A percentile compares a stretch with the other conserved stretches of the same genome.
phyloP scores from a whole-genome alignment of 2,797 vertebrate species.

The Selene dorsalis region DNA sequence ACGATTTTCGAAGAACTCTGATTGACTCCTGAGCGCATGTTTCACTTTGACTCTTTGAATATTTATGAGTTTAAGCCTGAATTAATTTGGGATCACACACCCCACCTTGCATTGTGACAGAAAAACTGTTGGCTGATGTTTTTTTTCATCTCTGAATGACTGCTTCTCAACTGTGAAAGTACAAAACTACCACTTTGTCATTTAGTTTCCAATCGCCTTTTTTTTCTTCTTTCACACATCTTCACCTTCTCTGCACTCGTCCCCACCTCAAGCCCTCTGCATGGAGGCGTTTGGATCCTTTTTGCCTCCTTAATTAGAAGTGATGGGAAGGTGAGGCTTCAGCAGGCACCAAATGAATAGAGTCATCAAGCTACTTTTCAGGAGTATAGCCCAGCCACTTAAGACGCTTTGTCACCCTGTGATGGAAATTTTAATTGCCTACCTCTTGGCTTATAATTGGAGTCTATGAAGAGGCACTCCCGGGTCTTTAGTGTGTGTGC shows the following conservation, averaged over 20 bases:
- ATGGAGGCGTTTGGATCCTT: slow-evolving; percentile 66
- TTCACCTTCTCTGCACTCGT: slow-evolving; percentile 20
- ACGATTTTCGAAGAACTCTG: slow-evolving; percentile 1
- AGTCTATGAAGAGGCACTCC: slow-evolving; percentile 74
- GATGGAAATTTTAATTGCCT: slow-evolving; percentile 84
- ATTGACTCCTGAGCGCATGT: background rate
- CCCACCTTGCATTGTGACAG: background rate
- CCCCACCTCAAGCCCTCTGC: slow-evolving; percentile 51
- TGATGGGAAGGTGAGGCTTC: slow-evolving; percentile 82
- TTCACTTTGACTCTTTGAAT: slow-evolving; percentile 18
- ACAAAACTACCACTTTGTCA: slow-evolving; percentile 41
- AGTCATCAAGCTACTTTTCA: slow-evolving; percentile 84
- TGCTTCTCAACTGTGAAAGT: slow-evolving; percentile 21
- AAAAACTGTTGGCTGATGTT: background rate
- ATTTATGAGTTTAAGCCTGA: slow-evolving; percentile 38
- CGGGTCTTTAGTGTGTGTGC: slow-evolving; percentile 62
- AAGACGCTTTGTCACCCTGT: slow-evolving; percentile 77
- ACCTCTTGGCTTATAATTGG: slow-evolving; percentile 77
- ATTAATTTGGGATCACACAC: slow-evolving; percentile 28
- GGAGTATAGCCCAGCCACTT: slow-evolving; percentile 77
- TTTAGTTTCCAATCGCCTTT: slow-evolving; percentile 37
- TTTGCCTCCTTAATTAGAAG: slow-evolving; percentile 80
- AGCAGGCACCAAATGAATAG: slow-evolving; percentile 82
- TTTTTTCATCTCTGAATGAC: slow-evolving; percentile 11
- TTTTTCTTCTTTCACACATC: slow-evolving; percentile 20